These are phyloP conservation scores for Pherbina coryleti DNA, from an alignment of 2,888 invertebrate species.

Conservation along the genomic window DNA sequence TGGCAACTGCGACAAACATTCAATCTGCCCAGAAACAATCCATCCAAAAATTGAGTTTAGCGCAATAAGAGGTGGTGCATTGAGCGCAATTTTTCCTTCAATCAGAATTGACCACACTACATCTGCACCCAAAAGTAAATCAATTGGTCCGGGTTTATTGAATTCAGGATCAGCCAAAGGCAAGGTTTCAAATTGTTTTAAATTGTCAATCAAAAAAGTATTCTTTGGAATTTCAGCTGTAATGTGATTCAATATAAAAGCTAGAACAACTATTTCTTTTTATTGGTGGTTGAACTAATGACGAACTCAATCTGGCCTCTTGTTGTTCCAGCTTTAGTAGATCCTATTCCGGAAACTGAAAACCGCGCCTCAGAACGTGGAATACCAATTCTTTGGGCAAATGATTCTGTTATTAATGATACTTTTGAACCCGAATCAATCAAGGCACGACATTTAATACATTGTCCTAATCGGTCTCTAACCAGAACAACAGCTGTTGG, in stretches of 20 bases:
- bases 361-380: constrained; percentile 7
- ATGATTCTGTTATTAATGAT: constrained; percentile 30
- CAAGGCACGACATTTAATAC: background rate
- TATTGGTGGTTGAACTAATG: background rate
- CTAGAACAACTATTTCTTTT: background rate
- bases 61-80: background rate
- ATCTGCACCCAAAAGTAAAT: constrained; percentile 25
- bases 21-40: background rate
- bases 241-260: constrained; percentile 22
- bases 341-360: background rate
- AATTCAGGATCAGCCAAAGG: constrained; percentile 30
- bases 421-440: constrained; percentile 32
- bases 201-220: background rate
- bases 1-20: background rate
- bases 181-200: background rate
- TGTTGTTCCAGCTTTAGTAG: constrained; percentile 20
- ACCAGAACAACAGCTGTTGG: constrained; percentile 7
- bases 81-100: background rate
- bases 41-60: constrained; percentile 18
- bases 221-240: constrained; percentile 20
- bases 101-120: constrained; percentile 18
- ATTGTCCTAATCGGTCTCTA: constrained; percentile 7
- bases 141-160: constrained; percentile 4
- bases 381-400: constrained; percentile 21
- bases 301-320: constrained; percentile 6